Evolutionary conservation across 2,113 vertebrate species (phyloP), one percentile per base, ranked within the genome.

Genomic region (Melospiza georgiana): DNA sequence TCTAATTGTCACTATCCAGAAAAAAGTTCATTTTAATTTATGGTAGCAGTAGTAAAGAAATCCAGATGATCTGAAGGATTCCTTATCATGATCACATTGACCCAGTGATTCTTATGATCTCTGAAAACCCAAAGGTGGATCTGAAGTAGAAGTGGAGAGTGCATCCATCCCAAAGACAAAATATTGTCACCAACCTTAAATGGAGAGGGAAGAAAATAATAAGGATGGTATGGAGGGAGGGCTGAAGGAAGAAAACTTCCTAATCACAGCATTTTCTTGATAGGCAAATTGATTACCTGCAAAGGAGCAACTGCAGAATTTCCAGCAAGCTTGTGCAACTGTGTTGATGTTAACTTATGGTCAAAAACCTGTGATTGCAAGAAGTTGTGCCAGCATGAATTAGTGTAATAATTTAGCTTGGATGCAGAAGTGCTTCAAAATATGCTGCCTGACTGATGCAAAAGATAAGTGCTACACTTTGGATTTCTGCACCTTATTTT

Each of bases 141-240:
- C 65, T 85, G 54, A 79, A 14, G 23, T 43, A 23, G 10, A 81
- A 81, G 17, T 33, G 43, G 23, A 67, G 44, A 86, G 22, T 15
- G 2, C 7, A 37, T 48, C 15, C 23, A 27, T 71, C 35, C 24
- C 33, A 84, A 90, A 67, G 46, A 55, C 5, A 62, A 91, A 67
- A 52, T 62, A 49, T 8, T 69, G 12, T 58, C 39, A 58, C 9
- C 20, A 8, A 7, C 9, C 15, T 69, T 66, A 55, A 82, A 80
- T 33, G 12, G 13, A 67, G 3, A 1, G 1, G 28, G 12, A 59
- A 25, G 5, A 51, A 31, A 63, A 13, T 69, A 84, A 48, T 4
- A 46, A 9, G 5, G 1, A 23, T 28, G 18, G 1, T 25, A 28
- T 2, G 2, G 21, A 73, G 8, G 10, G 7, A 69, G 4, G 14